Evolutionary conservation across 1,140 invertebrate genomes (phyloP).

Genomic region (Drosophila chauvacae): DNA sequence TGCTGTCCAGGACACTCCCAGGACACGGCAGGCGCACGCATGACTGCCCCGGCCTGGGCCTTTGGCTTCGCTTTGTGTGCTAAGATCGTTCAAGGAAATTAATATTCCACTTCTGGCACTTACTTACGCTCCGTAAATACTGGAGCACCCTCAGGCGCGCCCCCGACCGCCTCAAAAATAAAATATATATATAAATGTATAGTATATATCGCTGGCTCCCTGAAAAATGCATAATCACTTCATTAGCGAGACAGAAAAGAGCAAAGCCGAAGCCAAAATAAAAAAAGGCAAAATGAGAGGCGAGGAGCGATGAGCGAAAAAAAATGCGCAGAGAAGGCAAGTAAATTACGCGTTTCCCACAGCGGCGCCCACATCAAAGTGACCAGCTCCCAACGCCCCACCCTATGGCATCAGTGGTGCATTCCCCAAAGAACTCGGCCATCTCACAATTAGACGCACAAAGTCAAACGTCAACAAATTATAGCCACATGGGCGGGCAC

Average conservation of each 20-base stretch:
- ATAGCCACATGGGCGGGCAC: constrained; percentile 80
- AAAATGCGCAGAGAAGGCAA: constrained; percentile 40
- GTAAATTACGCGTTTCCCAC: constrained; percentile 78
- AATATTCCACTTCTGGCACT: constrained; percentile 82
- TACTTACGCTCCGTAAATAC: constrained; percentile 79
- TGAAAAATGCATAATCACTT: constrained; percentile 73
- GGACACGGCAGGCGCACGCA: constrained; percentile 61
- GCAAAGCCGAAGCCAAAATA: constrained; percentile 5
- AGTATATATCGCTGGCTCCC: constrained; percentile 5
- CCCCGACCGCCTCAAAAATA: background rate
- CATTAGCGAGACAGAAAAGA: constrained; percentile 60
- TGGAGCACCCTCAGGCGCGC: constrained; percentile 52
- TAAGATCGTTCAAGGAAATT: constrained; percentile 70
- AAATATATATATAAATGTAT: constrained; percentile 11
- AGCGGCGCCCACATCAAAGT: constrained; percentile 78
- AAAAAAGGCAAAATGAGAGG: constrained; percentile 1
- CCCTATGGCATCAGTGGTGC: constrained; percentile 30
- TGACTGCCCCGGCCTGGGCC: constrained; percentile 45
- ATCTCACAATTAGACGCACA: constrained; percentile 80
- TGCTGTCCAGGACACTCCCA: constrained; percentile 48
- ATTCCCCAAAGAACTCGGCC: constrained; percentile 58
- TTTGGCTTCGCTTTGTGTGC: constrained; percentile 43
- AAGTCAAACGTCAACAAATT: constrained; percentile 83
- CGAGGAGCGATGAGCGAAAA: background rate
- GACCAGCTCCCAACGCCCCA: constrained; percentile 44